Evolutionary conservation across 2,113 vertebrate genomes (phyloP).

Genomic region (Leiothrix lutea): DNA sequence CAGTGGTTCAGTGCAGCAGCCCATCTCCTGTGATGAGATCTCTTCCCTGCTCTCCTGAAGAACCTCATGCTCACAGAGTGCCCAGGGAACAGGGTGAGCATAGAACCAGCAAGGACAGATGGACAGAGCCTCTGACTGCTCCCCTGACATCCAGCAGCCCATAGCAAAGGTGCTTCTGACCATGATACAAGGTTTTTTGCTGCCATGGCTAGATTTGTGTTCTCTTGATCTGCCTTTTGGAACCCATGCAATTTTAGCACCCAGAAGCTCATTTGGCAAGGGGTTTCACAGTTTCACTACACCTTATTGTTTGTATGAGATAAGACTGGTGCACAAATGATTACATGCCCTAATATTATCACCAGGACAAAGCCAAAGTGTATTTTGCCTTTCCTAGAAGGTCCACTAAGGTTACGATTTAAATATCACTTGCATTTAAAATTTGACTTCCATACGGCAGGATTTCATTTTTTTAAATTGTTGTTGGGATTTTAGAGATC

Average conservation of each 20-base stretch:
- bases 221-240: not conserved
- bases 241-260: not conserved
- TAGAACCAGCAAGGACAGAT: not conserved
- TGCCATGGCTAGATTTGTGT: not conserved
- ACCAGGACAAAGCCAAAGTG: not conserved
- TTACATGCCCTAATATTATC: not conserved
- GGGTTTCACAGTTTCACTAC: not conserved
- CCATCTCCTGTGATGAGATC: not conserved
- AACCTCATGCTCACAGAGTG: not conserved
- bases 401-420: not conserved
- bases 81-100: not conserved
- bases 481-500: not conserved
- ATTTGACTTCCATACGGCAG: not conserved
- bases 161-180: fast-evolving
- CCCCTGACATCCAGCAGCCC: not conserved
- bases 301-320: not conserved
- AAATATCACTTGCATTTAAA: not conserved
- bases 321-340: not conserved
- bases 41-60: not conserved
- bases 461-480: not conserved
- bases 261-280: not conserved
- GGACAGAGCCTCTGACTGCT: not conserved
- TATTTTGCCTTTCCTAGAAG: not conserved
- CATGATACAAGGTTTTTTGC: fast-evolving
- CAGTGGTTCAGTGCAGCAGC: not conserved